Percentiles rank a stretch among this genome's conserved stretches.
These are phyloP conservation scores for Medauroidea extradentata DNA, from an alignment of 1,140 invertebrate species.

Conservation along the genomic window DNA sequence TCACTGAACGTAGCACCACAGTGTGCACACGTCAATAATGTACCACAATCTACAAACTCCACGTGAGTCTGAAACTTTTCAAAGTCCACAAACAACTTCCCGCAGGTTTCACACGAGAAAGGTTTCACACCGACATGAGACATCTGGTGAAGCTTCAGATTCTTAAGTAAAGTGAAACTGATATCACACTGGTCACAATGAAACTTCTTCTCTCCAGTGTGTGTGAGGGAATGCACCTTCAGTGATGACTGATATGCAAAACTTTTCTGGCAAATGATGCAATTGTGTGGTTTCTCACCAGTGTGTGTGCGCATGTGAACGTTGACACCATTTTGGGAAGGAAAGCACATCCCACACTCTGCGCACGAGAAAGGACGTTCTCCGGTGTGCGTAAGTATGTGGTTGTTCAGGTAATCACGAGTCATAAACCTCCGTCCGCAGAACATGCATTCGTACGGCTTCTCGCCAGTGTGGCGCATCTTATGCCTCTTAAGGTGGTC, in stretches of 20 bases:
- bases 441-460: background rate
- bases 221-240: slow-evolving; percentile 29
- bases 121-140: slow-evolving; percentile 33
- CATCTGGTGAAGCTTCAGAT: slow-evolving; percentile 36
- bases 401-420: background rate
- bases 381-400: background rate
- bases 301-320: slow-evolving; percentile 44
- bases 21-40: background rate
- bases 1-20: background rate
- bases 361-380: background rate
- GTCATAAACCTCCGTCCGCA: background rate
- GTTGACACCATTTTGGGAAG: slow-evolving; percentile 23
- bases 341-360: background rate
- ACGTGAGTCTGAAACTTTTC: background rate
- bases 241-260: slow-evolving; percentile 34
- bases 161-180: slow-evolving; percentile 34
- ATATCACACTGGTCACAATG: slow-evolving; percentile 36
- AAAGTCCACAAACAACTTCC: background rate
- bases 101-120: slow-evolving; percentile 32
- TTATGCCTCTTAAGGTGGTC: slow-evolving; percentile 7
- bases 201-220: slow-evolving; percentile 31
- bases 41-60: background rate
- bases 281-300: slow-evolving; percentile 48
- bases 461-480: background rate
- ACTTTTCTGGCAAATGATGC: slow-evolving; percentile 35